Base-by-base conservation (phyloP, 2,113 vertebrate genomes). In the Mungos mungo region DNA sequence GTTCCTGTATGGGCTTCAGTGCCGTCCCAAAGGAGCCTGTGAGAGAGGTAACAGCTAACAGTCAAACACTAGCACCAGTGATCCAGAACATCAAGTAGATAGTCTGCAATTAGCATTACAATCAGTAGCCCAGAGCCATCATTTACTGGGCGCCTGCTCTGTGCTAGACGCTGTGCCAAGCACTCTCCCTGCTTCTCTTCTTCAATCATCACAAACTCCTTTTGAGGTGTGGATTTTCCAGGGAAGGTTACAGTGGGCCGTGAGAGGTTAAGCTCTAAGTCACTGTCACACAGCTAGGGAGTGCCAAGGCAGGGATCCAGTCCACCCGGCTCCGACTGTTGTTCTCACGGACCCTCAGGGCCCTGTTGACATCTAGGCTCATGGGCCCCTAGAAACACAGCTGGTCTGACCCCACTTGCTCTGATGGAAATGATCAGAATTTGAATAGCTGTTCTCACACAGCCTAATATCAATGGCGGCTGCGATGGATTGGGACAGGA, bases 301-400 rank as follows among this genome's bases (percentile, higher is more conserved):
- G 23, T 0, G 5, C 60, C 2, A 21, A 35, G 47, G 9, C 52
- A 60, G 71, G 80, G 31, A 52, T 16, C 60, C 38, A 15, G 1
- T 23, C 5, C 7, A 19, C 9, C 57, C 2, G 57, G 57, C 66
- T 29, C 45, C 11, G 0, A 8, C 60, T 0, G 7, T 25, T 38
- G 9, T 31, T 88, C 38, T 29, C 12, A 0, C 0, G 7, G 21
- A 31, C 33, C 25, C 10, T 9, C 23, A 6, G 19, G 15, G 35
- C 57, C 68, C 29, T 13, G 63, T 21, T 66, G 68, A 31, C 12
- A 1, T 14, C 19, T 14, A 4, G 15, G n/a, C 5, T 3, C 57
- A 31, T 0, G 1, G 54, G 10, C 27, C 13, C 31, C 72, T 13
- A 60, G 54, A 69, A 60, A 21, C 71, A 47, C 0, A 16, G 60